Percentiles rank a stretch among this genome's conserved stretches.
These are phyloP conservation scores for Progne subis DNA, from an alignment of 2,113 vertebrate genomes.

Conservation along the genomic window DNA sequence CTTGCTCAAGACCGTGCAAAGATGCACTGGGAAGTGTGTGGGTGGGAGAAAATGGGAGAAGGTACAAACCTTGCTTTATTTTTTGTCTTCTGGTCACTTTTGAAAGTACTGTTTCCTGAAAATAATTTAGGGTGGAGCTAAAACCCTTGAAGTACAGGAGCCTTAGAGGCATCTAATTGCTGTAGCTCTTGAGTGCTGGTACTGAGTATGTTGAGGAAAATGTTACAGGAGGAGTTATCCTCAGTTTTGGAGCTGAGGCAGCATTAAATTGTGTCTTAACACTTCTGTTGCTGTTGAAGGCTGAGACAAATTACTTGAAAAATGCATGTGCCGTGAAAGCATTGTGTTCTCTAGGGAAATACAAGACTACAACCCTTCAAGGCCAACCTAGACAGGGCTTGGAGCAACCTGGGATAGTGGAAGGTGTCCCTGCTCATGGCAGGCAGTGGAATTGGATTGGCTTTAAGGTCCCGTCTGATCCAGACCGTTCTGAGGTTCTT, in stretches of 20 bases:
- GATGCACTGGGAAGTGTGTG: background rate
- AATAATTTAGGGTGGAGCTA: background rate
- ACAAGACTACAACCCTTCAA: fast-evolving
- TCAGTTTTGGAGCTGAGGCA: background rate
- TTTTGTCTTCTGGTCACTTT: background rate
- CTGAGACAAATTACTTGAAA: background rate
- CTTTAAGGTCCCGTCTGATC: background rate
- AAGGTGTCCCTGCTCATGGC: background rate
- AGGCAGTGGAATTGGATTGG: background rate
- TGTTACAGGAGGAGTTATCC: background rate
- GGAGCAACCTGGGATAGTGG: background rate
- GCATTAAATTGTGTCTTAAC: background rate
- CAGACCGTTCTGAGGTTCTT: background rate
- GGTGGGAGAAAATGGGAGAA: background rate
- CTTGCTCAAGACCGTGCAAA: background rate
- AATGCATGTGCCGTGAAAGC: background rate
- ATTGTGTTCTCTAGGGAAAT: background rate
- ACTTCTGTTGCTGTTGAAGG: background rate
- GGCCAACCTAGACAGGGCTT: too few relatives aligned
- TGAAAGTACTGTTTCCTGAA: background rate
- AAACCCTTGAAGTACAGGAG: background rate
- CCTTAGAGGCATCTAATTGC: background rate
- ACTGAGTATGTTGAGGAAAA: fast-evolving
- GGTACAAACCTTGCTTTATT: background rate
- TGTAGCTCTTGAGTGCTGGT: background rate